phyloP scores from a whole-genome alignment of 2,797 vertebrate species.

The Ctenopoma multispine region DNA sequence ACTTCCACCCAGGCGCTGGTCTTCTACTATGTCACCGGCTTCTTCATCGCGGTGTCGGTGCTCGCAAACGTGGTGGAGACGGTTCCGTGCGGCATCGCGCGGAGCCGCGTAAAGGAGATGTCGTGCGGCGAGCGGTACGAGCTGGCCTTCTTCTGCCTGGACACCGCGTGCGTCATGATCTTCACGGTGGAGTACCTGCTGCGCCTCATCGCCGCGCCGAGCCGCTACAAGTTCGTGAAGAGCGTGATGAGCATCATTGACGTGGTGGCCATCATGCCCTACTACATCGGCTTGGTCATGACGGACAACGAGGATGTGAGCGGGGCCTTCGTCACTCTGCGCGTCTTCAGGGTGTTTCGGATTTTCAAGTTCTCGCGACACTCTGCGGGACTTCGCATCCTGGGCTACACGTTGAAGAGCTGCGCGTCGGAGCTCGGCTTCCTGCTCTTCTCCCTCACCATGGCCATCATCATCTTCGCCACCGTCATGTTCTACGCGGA shows the following conservation, averaged over 20 bases:
- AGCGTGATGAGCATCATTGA: slow-evolving; percentile 98
- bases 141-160: slow-evolving; percentile 97
- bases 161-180: slow-evolving; percentile 98
- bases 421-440: slow-evolving; percentile 94
- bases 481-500: slow-evolving; percentile 96
- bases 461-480: slow-evolving; percentile 97
- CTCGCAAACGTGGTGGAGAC: slow-evolving; percentile 96
- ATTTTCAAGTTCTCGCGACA: slow-evolving; percentile 99
- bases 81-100: slow-evolving; percentile 89
- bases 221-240: slow-evolving; percentile 92
- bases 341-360: slow-evolving; percentile 96
- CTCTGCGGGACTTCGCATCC: slow-evolving; percentile 95
- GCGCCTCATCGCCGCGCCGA: slow-evolving; percentile 91
- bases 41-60: slow-evolving; percentile 97
- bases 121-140: slow-evolving; percentile 94
- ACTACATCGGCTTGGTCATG: slow-evolving; percentile 97
- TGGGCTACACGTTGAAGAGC: slow-evolving; percentile 94
- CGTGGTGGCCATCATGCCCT: slow-evolving; percentile 98
- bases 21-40: slow-evolving; percentile 98
- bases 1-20: slow-evolving; percentile 96
- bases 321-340: slow-evolving; percentile 95
- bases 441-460: slow-evolving; percentile 94
- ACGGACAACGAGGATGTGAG: slow-evolving; percentile 98
- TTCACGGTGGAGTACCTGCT: slow-evolving; percentile 97
- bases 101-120: slow-evolving; percentile 81